phyloP scores from a whole-genome alignment of 2,797 vertebrate species.

The Lemur catta region DNA sequence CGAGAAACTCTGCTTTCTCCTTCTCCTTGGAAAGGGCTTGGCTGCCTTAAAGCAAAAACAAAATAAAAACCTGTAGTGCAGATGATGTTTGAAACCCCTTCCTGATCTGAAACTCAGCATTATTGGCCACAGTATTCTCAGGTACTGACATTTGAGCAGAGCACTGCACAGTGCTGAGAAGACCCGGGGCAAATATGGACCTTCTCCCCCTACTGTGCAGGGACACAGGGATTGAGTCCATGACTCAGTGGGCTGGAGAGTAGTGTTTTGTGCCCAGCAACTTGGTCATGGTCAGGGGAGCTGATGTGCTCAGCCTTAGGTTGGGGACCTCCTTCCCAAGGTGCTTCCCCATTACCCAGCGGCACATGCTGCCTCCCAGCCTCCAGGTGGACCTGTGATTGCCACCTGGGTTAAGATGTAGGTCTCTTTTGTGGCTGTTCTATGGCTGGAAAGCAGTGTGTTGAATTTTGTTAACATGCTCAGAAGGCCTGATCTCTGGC shows the following conservation, averaged over 20 bases:
- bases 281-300: background rate
- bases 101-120: background rate
- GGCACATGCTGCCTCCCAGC: background rate
- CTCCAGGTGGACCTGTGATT: background rate
- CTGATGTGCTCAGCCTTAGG: background rate
- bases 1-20: background rate
- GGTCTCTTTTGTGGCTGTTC: background rate
- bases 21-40: background rate
- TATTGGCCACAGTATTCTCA: background rate
- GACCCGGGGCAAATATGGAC: background rate
- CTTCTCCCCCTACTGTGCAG: background rate
- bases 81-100: background rate
- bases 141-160: background rate
- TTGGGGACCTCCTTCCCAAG: background rate
- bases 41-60: background rate
- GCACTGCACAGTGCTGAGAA: background rate
- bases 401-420: background rate
- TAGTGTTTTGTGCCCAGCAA: background rate
- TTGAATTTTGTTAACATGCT: background rate
- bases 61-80: background rate
- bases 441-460: background rate
- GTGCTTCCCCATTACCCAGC: background rate
- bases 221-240: background rate
- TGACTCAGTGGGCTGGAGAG: background rate
- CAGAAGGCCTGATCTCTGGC: background rate